Conservation (phyloP, 2,113 vertebrate genomes). For the Numida meleagris region DNA sequence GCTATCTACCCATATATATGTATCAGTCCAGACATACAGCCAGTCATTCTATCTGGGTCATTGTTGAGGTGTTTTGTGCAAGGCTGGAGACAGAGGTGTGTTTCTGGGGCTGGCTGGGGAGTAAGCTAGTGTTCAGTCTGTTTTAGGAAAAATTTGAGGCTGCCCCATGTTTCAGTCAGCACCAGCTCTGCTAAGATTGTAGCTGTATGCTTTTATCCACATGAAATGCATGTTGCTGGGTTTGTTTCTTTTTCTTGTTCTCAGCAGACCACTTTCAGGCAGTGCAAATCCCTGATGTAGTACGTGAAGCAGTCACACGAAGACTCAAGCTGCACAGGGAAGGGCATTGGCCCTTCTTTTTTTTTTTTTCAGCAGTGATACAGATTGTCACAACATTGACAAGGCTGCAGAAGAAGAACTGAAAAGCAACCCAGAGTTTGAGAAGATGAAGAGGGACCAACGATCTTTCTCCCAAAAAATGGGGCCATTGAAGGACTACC, state of each 20-base stretch:
- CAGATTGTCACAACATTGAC: neutral
- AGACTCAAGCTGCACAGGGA: neutral
- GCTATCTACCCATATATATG: neutral
- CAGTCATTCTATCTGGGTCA: neutral
- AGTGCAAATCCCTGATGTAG: neutral
- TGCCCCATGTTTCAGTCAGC: neutral
- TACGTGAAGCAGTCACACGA: neutral
- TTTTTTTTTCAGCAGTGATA: neutral
- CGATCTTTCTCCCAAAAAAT: neutral
- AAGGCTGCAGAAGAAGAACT: neutral
- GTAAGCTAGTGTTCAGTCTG: neutral
- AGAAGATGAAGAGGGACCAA: neutral
- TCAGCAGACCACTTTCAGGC: neutral
- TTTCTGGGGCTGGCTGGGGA: neutral
- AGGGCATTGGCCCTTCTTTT: neutral
- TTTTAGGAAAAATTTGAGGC: neutral
- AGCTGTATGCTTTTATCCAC: neutral
- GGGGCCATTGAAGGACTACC: neutral
- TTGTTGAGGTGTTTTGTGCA: neutral
- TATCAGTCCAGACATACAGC: neutral
- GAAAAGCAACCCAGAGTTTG: neutral
- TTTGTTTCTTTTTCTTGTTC: neutral
- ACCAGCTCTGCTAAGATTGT: fast-evolving
- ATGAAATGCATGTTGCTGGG: neutral
- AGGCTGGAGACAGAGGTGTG: neutral